phyloP scores from a whole-genome alignment of 2,888 invertebrate genomes.

The Stegophylla sp. region DNA sequence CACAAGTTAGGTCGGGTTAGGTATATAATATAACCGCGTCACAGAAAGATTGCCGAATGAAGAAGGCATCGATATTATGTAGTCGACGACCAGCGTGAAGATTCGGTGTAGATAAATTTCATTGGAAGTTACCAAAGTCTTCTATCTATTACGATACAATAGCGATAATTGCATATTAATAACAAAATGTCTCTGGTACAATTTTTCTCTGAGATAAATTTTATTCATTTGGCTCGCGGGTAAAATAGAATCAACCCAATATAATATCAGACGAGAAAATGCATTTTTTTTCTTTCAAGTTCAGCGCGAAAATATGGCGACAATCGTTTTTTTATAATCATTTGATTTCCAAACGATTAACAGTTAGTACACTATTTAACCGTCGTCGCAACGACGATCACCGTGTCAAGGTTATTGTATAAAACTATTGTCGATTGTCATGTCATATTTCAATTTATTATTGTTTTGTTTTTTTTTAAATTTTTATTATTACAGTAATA shows the following conservation, averaged over 20 bases:
- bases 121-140: neutral
- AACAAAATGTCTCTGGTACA: slow-evolving; percentile 22
- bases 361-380: neutral
- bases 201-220: slow-evolving; percentile 30
- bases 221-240: slow-evolving; percentile 1
- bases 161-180: neutral
- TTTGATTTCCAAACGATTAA: slow-evolving; percentile 34
- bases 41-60: too few species aligned
- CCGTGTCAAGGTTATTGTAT: slow-evolving; percentile 46
- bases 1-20: too few species aligned
- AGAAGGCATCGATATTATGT: too few species aligned
- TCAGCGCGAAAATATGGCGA: slow-evolving; percentile 19
- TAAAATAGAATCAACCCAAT: slow-evolving; percentile 17
- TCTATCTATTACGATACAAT: neutral
- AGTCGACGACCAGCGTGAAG: too few species aligned
- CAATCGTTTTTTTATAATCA: slow-evolving; percentile 33
- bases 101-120: neutral
- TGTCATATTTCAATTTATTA: slow-evolving; percentile 20
- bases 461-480: slow-evolving; percentile 25
- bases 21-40: too few species aligned
- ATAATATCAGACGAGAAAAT: slow-evolving; percentile 28
- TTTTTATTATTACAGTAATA: neutral
- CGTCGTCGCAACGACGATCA: slow-evolving; percentile 17
- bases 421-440: slow-evolving; percentile 30
- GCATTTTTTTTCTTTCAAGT: slow-evolving; percentile 8